Evolutionary conservation across 2,888 invertebrate genomes (phyloP).

Genomic region (Bombylius major): DNA sequence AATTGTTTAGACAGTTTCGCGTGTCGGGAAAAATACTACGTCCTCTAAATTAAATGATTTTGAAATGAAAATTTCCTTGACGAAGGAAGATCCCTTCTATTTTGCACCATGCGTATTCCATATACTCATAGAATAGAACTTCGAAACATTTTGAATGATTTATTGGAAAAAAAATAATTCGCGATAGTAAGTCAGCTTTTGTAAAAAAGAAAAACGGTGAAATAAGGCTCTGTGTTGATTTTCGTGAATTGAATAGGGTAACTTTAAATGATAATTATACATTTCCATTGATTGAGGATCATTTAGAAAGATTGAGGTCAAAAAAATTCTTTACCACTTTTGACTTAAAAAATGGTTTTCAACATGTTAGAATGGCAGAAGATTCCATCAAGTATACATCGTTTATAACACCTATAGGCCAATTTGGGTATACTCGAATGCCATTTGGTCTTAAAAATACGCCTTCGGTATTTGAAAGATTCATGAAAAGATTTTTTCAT

Average conservation of each 20-base stretch:
- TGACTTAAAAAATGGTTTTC: constrained; percentile 16
- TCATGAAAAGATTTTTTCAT: not conserved
- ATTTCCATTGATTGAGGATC: constrained; percentile 10
- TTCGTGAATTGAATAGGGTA: too few relatives aligned
- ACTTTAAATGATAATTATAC: constrained; percentile 11
- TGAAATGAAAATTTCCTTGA: too few relatives aligned
- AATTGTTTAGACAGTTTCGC: too few relatives aligned
- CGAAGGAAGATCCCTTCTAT: too few relatives aligned
- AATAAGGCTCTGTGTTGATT: too few relatives aligned
- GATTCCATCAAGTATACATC: not conserved
- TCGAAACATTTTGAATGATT: too few relatives aligned
- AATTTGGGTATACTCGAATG: not conserved
- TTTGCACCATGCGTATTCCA: not conserved
- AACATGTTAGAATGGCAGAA: constrained; percentile 12
- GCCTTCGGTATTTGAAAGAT: not conserved
- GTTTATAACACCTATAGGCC: not conserved
- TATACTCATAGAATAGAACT: not conserved
- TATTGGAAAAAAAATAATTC: too few relatives aligned
- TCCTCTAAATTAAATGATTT: too few relatives aligned
- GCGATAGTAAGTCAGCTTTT: too few relatives aligned
- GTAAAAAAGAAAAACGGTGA: too few relatives aligned
- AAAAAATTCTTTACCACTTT: constrained; percentile 15
- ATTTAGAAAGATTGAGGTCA: constrained; percentile 10
- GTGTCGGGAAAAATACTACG: too few relatives aligned
- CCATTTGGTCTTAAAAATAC: not conserved